Evolutionary conservation across 2,888 invertebrate species (phyloP), one percentile per base, ranked within the genome.

Genomic region (Galerucella nymphaeae): DNA sequence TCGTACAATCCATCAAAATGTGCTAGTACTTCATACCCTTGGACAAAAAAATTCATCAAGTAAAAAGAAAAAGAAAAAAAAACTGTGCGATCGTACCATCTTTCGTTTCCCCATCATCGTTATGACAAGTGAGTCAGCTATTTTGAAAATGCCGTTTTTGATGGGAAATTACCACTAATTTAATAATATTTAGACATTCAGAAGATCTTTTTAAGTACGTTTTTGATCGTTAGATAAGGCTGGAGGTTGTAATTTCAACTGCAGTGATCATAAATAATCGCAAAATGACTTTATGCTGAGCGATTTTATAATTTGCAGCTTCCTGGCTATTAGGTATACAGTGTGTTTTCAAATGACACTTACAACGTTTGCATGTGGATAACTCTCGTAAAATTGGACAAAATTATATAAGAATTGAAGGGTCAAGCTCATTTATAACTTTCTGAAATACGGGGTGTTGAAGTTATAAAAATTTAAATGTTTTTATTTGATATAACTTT

Each of bases 171-270:
- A 81, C 81, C 79, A 80, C 80, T 76, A 80, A 80, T 80, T 82
- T 78, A 80, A 81, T 80, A 82, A 81, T 82, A 81, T 83, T 83
- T 82, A 80, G 82, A 82, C 82, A 78, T 75, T 75, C 73, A 74
- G 64, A 74, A 76, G 72, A 77, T 74, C 72, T 71, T 70, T 76
- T 78, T 71, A 16, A 23, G 64, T 59, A 57, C 14, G 41, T 23
- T 70, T 66, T 69, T 70, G 58, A 67, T 55, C 23, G 9, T 50
- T 14, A 64, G 64, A 50, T 64, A 48, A 64, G 30, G 64, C 30
- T 50, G 50, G 23, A 20, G 13, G 45, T 13, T 45, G 61, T 20
- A 63, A 63, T 45, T 63, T 13, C 18, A 62, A 16, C 2, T 30
- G 59, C 6, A 13, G n/a, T 8, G n/a, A 48, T 11, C 13, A 13